A percentile compares a stretch with the other conserved stretches of the same genome.
Evolutionary conservation across 2,888 invertebrate species (phyloP).

Genomic region (Pseudococcus jackbeardsleyi): DNA sequence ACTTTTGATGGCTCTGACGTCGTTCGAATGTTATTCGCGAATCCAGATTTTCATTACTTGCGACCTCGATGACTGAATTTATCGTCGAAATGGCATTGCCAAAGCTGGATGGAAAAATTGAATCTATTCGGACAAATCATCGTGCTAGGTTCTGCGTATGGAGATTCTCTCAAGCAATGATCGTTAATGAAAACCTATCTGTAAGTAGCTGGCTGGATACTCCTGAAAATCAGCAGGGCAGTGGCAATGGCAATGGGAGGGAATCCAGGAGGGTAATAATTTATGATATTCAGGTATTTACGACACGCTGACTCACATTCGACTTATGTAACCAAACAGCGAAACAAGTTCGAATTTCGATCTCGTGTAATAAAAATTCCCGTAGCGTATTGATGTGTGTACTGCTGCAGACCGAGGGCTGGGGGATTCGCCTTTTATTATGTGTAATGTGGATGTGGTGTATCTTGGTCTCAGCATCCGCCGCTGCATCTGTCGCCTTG

Average conservation of each 20-base stretch:
- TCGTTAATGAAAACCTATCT: too few relatives aligned
- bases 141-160: not conserved
- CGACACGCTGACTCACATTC: conserved; percentile 43
- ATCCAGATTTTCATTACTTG: conserved; percentile 27
- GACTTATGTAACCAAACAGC: not conserved
- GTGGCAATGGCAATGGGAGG: too few relatives aligned
- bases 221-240: too few relatives aligned
- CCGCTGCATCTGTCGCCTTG: not conserved
- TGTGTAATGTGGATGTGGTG: too few relatives aligned
- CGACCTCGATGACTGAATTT: not conserved
- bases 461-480: not conserved
- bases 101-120: not conserved
- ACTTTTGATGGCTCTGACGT: conserved; percentile 19
- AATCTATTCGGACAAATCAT: not conserved
- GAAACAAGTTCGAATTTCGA: conserved; percentile 39
- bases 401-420: too few relatives aligned
- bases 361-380: conserved; percentile 18
- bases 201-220: too few relatives aligned
- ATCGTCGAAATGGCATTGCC: not conserved
- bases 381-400: conserved; percentile 9
- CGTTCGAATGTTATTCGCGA: not conserved
- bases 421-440: too few relatives aligned
- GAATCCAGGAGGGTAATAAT: not conserved
- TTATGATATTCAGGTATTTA: conserved; percentile 43
- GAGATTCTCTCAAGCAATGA: too few relatives aligned